Conservation (phyloP, 2,797 vertebrate genomes). For the Ceyx erithaca region DNA sequence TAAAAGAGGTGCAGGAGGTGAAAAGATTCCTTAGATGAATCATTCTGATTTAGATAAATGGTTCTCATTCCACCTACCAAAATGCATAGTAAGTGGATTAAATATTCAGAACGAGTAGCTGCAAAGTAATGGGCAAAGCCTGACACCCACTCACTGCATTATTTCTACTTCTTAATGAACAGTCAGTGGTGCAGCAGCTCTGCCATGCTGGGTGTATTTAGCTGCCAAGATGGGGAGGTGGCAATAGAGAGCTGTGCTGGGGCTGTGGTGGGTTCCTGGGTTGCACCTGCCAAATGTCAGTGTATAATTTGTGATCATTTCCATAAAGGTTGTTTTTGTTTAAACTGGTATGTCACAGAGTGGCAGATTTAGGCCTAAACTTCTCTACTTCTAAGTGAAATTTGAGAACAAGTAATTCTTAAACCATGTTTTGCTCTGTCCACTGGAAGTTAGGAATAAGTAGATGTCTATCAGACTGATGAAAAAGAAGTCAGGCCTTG, state of each 20-base stretch:
- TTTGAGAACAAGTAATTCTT: not conserved
- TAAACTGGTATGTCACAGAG: not conserved
- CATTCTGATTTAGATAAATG: not conserved
- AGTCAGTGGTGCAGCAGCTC: not conserved
- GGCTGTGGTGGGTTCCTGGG: not conserved
- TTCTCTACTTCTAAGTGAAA: not conserved
- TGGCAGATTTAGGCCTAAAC: not conserved
- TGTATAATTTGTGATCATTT: not conserved
- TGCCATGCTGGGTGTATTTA: not conserved
- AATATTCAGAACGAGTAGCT: not conserved
- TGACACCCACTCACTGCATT: not conserved
- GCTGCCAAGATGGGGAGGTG: not conserved
- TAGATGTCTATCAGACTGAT: not conserved
- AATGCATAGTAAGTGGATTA: not conserved
- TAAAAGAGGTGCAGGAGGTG: not conserved
- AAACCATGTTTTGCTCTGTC: not conserved
- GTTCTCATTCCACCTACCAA: not conserved
- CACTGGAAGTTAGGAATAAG: not conserved
- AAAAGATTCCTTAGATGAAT: not conserved
- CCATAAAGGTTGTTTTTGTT: not conserved
- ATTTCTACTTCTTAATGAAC: not conserved
- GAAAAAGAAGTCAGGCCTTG: not conserved
- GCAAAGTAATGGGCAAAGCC: not conserved
- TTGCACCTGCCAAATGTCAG: not conserved
- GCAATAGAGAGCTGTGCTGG: not conserved